These are phyloP conservation scores for Auanema freiburgensis DNA, from an alignment of 2,888 invertebrate genomes.

Conservation along the genomic window DNA sequence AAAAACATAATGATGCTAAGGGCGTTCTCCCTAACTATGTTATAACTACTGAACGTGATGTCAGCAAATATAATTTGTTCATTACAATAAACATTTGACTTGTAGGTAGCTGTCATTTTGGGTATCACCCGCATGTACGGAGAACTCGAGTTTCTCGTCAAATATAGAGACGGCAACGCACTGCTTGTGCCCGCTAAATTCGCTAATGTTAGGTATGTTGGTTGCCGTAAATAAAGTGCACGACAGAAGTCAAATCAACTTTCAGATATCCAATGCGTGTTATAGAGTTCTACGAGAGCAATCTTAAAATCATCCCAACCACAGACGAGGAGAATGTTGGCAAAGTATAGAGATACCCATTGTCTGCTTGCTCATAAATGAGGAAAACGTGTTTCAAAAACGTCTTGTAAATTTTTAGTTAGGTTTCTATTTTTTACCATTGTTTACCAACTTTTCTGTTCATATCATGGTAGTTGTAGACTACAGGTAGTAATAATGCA, in stretches of 20 bases:
- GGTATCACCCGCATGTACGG: constrained; percentile 1
- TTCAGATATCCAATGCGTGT: constrained; percentile 15
- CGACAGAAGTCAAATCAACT: not conserved
- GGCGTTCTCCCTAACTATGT: constrained; percentile 1
- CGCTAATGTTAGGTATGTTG: constrained; percentile 15
- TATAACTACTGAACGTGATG: not conserved
- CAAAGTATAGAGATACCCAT: no score
- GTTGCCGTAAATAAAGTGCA: not conserved
- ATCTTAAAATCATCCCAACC: not conserved
- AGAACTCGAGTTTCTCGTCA: constrained; percentile 13
- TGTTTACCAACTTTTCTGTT: no score
- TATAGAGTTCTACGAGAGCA: constrained; percentile 14
- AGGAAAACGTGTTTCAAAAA: no score
- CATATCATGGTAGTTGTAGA: no score
- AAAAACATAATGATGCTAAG: constrained; percentile 5
- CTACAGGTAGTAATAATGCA: no score
- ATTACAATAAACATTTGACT: no score
- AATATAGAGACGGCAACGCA: constrained; percentile 12
- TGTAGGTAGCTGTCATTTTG: no score
- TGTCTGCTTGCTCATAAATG: no score
- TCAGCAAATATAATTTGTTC: no score
- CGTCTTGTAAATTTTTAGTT: no score
- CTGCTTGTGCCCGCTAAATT: constrained; percentile 11
- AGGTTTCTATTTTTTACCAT: no score
- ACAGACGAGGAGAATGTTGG: no score